Base-by-base conservation (phyloP, 2,113 vertebrate genomes). In the Sinocyclocheilus maitianheensis region DNA sequence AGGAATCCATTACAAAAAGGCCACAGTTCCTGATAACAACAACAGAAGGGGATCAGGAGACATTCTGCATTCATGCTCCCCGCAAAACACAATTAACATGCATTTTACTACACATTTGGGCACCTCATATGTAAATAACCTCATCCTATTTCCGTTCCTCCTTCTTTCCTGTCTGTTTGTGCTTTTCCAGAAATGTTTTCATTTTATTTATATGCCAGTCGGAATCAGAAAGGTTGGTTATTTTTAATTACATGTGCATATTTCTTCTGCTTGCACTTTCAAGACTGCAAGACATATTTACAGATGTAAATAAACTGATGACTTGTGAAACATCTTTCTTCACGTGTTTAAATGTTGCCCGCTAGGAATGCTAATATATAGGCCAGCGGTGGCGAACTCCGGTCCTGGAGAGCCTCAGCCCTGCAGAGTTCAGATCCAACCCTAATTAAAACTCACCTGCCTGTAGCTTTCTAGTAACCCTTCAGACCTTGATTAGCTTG, bases 231-330 rank as follows among this genome's bases (percentile, higher is more conserved):
- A 65, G 90, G 88, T 81, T 86, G 88, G 88, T 91, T 88, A 87
- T 91, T 92, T 91, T 90, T 90, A 91, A 90, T 88, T 88, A 89
- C 84, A 77, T 89, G 89, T 90, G 87, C 81, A 88, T 88, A 67
- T 86, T 82, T 87, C 76, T 89, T 90, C 85, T 51, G 46, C 88
- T 87, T 91, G 90, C 89, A 90, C 88, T 87, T 90, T 81, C 83
- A n/a, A 74, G 81, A 80, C 77, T 89, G 88, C 87, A 88, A 88
- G 84, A 87, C 89, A 87, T 82, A 86, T 90, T 91, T 90, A 88
- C 87, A 84, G 76, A 84, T 93, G 91, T 93, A 93, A 93, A 94
- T 93, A 93, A 91, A 90, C 77, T 62, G 87, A 90, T 80, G 91
- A 90, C 90, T 90, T 90, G 86, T 90, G 88, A 88, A 78, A 43